phyloP scores from a whole-genome alignment of 2,888 invertebrate species.

The Hydropsyche betteni region DNA sequence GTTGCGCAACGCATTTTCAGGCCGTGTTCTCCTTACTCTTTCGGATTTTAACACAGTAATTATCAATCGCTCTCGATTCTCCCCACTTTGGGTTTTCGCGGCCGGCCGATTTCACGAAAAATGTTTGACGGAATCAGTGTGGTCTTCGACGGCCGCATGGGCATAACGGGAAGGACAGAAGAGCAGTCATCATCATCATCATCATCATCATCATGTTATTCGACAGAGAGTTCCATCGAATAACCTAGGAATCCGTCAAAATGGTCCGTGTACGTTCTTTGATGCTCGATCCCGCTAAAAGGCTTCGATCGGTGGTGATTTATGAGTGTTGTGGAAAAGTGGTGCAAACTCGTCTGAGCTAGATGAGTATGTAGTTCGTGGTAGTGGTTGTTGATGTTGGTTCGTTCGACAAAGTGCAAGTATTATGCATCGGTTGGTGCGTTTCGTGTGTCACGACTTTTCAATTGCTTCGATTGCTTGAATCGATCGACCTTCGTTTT shows the following conservation, averaged over 20 bases:
- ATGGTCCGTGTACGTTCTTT: neutral
- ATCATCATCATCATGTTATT: neutral
- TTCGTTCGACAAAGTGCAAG: no score
- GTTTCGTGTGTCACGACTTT: no score
- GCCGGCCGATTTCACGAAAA: neutral
- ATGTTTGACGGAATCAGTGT: slow-evolving; percentile 6
- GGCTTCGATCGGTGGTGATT: no score
- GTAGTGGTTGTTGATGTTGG: no score
- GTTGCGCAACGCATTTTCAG: neutral
- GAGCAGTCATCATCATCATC: neutral
- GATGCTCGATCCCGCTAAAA: neutral
- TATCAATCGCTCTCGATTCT: slow-evolving; percentile 19
- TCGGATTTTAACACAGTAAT: neutral
- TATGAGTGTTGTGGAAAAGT: no score
- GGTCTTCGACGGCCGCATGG: slow-evolving; percentile 5
- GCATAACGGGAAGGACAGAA: slow-evolving; percentile 8
- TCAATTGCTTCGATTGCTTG: no score
- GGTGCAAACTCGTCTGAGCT: no score
- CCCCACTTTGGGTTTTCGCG: slow-evolving; percentile 11
- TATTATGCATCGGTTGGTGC: no score
- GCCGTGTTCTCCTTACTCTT: neutral
- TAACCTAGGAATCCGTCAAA: neutral
- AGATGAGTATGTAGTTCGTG: no score
- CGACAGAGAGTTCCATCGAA: neutral
- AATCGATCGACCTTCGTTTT: no score